Percentiles rank a stretch among this genome's conserved stretches.
Conservation (phyloP, 2,113 vertebrate genomes). For the Indri indri region DNA sequence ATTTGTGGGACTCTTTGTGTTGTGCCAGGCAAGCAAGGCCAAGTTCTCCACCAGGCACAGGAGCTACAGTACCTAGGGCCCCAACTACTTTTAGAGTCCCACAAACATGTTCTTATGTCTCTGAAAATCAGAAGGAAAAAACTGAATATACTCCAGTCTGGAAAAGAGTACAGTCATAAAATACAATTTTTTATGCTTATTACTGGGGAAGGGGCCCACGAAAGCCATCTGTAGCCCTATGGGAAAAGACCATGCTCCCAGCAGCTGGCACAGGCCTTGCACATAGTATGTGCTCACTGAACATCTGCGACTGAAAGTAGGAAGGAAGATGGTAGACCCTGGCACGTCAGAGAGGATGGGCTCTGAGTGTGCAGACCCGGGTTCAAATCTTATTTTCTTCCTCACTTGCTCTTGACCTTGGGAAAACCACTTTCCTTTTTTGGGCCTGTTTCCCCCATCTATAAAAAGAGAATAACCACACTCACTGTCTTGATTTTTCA, state of each 20-base stretch:
- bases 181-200: no score
- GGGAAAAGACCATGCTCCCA: not conserved
- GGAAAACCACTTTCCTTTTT: not conserved
- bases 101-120: not conserved
- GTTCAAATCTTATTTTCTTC: not conserved
- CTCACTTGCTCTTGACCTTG: not conserved
- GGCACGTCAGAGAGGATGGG: not conserved
- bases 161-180: not conserved
- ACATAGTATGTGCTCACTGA: not conserved
- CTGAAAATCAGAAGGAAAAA: not conserved
- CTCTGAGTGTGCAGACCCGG: not conserved
- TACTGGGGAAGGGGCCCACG: not conserved
- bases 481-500: fast-evolving
- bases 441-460: not conserved
- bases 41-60: not conserved
- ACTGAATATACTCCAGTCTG: not conserved
- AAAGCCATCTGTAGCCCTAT: not conserved
- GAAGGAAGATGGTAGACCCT: not conserved
- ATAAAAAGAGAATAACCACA: not conserved
- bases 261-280: not conserved
- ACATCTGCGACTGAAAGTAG: not conserved
- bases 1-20: not conserved
- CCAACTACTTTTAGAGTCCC: not conserved
- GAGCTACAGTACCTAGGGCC: not conserved
- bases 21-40: not conserved